Base-by-base conservation (phyloP, 2,888 invertebrate species). In the Flexamia atlantica region DNA sequence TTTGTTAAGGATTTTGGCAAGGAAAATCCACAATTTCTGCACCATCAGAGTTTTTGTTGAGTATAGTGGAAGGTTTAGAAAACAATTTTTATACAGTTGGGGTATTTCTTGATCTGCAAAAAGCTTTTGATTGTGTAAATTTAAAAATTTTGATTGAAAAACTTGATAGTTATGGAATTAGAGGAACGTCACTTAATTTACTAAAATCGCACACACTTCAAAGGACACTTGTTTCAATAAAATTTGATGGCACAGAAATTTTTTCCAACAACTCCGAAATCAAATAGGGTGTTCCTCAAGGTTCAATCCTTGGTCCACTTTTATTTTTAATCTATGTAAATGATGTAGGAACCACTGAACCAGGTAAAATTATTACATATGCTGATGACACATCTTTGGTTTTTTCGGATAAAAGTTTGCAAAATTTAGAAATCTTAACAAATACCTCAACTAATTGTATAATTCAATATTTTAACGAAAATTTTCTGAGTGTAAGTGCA, bases 391-490 rank as follows among this genome's bases (percentile, higher is more conserved):
- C 46, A 46, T 46, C 46, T 17, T 46, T 46, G 17, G 12, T 46
- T 46, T 46, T 46, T 46, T 12, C 12, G 7, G n/a, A 46, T 46
- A 3, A 46, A 2, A 46, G 17, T 46, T 46, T 46, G 17, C 2
- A 17, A 3, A 46, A 46, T 17, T 46, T 46, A 46, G 46, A 46
- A 46, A 12, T 17, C 12, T 17, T 46, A 46, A 46, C 46, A 46
- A 46, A 46, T 46, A 46, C 12, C 46, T 46, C 46, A 46, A 46
- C 46, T 2, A 46, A 17, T 46, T 17, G 46, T 17, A 46, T 46
- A 17, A 46, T 46, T 46, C 46, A 46, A 17, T 46, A 46, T 46
- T 46, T 46, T 46, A 46, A 46, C 46, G 46, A 46, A 46, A 46
- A 17, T 17, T 46, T 2, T 17, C n/a, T 46, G 17, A 46, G 7